Evolutionary conservation across 2,113 vertebrate genomes (phyloP).

Genomic region (Oenanthe oenanthe): DNA sequence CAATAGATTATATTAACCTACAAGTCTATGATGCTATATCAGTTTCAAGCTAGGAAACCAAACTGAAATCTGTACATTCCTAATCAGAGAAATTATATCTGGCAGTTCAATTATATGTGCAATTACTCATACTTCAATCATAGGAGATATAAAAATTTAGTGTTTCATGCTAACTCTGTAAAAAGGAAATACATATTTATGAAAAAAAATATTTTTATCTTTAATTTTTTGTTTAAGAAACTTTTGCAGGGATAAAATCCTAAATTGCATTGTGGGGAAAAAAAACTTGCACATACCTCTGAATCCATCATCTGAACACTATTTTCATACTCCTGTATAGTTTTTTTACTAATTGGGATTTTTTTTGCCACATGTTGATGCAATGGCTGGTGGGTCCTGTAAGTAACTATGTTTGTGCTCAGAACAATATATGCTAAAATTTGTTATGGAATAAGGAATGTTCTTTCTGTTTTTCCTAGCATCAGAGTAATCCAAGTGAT

Average conservation of each 20-base stretch:
- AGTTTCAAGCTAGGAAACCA: slow-evolving; percentile 24
- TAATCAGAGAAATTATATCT: slow-evolving; percentile 63
- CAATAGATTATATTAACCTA: slow-evolving; percentile 36
- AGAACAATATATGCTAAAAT: neutral
- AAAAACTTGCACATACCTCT: neutral
- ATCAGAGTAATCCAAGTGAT: neutral
- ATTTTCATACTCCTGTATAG: neutral
- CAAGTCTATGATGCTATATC: slow-evolving; percentile 39
- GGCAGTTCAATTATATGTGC: slow-evolving; percentile 66
- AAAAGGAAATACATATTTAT: slow-evolving; percentile 47
- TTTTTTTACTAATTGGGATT: neutral
- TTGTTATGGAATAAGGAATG: neutral
- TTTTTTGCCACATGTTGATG: neutral
- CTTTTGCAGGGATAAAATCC: neutral
- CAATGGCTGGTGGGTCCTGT: neutral
- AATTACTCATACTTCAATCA: slow-evolving; percentile 66
- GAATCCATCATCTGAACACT: neutral
- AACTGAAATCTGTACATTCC: slow-evolving; percentile 46
- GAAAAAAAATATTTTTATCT: slow-evolving; percentile 37
- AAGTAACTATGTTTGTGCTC: rapidly evolving
- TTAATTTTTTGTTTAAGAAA: neutral
- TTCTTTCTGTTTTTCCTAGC: neutral
- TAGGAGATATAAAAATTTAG: slow-evolving; percentile 34
- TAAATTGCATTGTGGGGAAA: neutral
- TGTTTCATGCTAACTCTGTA: slow-evolving; percentile 39